A percentile compares a stretch with the other conserved stretches of the same genome.
Conservation (phyloP, 2,888 invertebrate genomes). For the Cenopis cana region DNA sequence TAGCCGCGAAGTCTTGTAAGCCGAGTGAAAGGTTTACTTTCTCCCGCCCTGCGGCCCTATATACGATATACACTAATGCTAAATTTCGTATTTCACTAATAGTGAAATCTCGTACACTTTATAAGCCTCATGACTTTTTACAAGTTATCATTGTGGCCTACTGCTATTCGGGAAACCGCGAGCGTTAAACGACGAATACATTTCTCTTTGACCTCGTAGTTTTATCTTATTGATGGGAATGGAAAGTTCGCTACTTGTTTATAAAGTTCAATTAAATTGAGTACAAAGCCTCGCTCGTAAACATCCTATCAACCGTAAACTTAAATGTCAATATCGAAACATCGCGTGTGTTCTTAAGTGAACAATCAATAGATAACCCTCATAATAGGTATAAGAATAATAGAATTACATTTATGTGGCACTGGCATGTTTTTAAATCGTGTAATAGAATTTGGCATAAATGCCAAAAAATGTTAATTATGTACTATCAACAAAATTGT, state of each 20-base stretch:
- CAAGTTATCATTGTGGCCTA: not conserved
- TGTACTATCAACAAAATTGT: not conserved
- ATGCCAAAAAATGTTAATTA: not conserved
- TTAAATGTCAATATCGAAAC: constrained; percentile 4
- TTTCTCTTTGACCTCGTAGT: constrained; percentile 18
- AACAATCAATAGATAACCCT: not conserved
- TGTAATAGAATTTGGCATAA: not conserved
- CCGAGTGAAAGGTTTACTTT: constrained; percentile 82
- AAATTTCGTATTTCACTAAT: constrained; percentile 73
- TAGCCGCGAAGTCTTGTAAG: constrained; percentile 63
- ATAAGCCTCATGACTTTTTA: not conserved
- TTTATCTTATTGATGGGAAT: not conserved
- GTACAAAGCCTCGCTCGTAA: not conserved
- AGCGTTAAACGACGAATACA: not conserved
- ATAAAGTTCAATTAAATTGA: constrained; percentile 3
- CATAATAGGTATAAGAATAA: not conserved
- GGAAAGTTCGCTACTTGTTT: constrained; percentile 3
- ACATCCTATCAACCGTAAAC: not conserved
- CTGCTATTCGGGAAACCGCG: not conserved
- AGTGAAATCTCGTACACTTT: constrained; percentile 1
- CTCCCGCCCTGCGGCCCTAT: constrained; percentile 81
- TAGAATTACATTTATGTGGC: not conserved
- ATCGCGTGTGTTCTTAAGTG: not conserved
- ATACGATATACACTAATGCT: constrained; percentile 71
- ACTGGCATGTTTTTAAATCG: not conserved